Evolutionary conservation across 2,888 invertebrate species (phyloP).

Genomic region (Cenopis cana): DNA sequence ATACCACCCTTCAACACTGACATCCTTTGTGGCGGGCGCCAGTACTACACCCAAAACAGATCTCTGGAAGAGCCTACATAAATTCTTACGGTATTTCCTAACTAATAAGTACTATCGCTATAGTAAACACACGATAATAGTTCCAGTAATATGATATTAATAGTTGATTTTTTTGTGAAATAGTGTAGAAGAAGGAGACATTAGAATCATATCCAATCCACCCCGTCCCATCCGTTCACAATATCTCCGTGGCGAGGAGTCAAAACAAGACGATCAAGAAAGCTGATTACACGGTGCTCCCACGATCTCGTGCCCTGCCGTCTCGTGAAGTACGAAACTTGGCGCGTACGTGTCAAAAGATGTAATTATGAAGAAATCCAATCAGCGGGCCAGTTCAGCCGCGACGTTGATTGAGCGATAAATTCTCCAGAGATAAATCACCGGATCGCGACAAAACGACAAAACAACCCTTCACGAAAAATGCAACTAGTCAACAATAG

Average conservation of each 20-base stretch:
- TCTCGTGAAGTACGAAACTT: slow-evolving; percentile 80
- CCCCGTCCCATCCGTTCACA: slow-evolving; percentile 53
- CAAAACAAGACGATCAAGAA: slow-evolving; percentile 80
- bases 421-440: slow-evolving; percentile 81
- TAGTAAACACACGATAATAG: neutral
- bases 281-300: slow-evolving; percentile 83
- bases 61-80: slow-evolving; percentile 26
- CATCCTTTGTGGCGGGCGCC: slow-evolving; percentile 52
- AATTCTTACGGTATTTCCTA: neutral
- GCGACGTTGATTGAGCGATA: slow-evolving; percentile 80
- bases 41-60: slow-evolving; percentile 45
- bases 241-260: slow-evolving; percentile 68
- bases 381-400: slow-evolving; percentile 75
- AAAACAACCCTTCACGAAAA: slow-evolving; percentile 51
- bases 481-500: slow-evolving; percentile 1
- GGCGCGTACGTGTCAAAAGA: slow-evolving; percentile 84
- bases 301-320: slow-evolving; percentile 81
- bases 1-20: slow-evolving; percentile 60
- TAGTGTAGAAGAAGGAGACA: neutral
- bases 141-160: neutral
- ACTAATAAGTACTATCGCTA: neutral
- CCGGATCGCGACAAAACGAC: slow-evolving; percentile 78
- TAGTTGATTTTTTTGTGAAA: neutral
- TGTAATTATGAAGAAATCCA: slow-evolving; percentile 85
- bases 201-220: neutral